Evolutionary conservation across 1,140 invertebrate species (phyloP), one percentile per base, ranked within the genome.

Genomic region (Neocloeon triangulifer): DNA sequence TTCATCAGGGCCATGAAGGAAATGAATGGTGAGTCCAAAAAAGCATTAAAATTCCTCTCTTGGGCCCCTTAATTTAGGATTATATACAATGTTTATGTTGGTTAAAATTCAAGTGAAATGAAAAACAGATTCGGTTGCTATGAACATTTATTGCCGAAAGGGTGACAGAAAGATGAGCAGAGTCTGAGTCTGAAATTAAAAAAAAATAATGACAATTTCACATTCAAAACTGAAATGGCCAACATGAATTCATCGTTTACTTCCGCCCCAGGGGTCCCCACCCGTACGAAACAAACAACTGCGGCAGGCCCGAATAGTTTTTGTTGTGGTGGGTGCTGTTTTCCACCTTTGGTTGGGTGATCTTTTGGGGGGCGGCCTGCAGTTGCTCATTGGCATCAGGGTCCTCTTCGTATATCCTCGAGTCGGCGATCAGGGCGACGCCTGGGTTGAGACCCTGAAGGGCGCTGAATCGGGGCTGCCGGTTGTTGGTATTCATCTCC

Each of bases 1-100:
- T 99, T 96, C 47, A 89, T 92, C 21, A 76, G 80, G 46, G 95
- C 95, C 7, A 96, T 96, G 76, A 86, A 94, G 47, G 92, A 97
- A 64, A 91, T 96, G 79, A 91, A 85, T 46, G 80, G 74, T 77
- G 48, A 67, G 59, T 49, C 10, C 19, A 6, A 30, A n/a, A n/a
- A n/a, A n/a, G n/a, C n/a, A 9, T 36, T 17, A n/a, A n/a, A n/a
- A n/a, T n/a, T n/a, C n/a, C n/a, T n/a, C n/a, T n/a, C n/a, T n/a
- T n/a, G n/a, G n/a, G n/a, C n/a, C n/a, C n/a, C n/a, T n/a, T n/a
- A n/a, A n/a, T n/a, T n/a, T n/a, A n/a, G n/a, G n/a, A n/a, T n/a
- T n/a, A n/a, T n/a, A n/a, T n/a, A n/a, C n/a, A n/a, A n/a, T n/a
- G n/a, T n/a, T n/a, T n/a, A n/a, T n/a, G n/a, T n/a, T n/a, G n/a